A percentile compares a stretch with the other conserved stretches of the same genome.
These are phyloP conservation scores for Hylaeus anthracinus DNA, from an alignment of 1,140 invertebrate genomes.

Conservation along the genomic window DNA sequence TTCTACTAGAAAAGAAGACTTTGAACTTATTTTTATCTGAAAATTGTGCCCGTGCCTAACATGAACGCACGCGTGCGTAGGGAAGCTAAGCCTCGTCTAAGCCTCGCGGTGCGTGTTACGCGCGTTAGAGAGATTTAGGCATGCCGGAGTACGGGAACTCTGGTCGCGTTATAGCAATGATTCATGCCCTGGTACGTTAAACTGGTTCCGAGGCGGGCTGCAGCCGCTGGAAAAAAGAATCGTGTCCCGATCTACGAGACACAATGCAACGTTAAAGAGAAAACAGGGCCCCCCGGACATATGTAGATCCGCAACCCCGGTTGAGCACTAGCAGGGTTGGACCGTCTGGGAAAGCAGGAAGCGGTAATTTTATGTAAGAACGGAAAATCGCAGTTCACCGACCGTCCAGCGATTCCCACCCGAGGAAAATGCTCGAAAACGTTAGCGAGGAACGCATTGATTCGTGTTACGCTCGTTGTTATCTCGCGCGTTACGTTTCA, in stretches of 20 bases:
- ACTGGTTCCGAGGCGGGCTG: constrained; percentile 63
- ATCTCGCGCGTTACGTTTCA: constrained; percentile 6
- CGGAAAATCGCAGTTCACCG: background rate
- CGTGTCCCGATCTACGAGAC: constrained; percentile 53
- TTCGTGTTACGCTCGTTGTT: background rate
- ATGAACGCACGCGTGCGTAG: background rate
- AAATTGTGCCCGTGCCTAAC: too few species aligned
- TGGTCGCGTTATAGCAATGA: constrained; percentile 59
- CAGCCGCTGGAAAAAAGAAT: constrained; percentile 27
- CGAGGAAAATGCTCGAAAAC: background rate
- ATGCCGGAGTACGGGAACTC: constrained; percentile 32
- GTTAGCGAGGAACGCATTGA: background rate
- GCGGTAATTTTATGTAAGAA: constrained; percentile 15
- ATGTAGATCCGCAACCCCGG: constrained; percentile 15
- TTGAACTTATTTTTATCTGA: too few species aligned
- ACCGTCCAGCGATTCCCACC: background rate
- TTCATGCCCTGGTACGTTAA: constrained; percentile 68
- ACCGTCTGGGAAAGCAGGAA: constrained; percentile 26
- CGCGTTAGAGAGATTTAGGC: constrained; percentile 32
- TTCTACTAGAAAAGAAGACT: too few species aligned
- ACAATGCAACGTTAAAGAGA: constrained; percentile 58
- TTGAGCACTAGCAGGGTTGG: background rate
- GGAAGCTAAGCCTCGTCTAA: background rate
- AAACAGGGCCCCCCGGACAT: constrained; percentile 24
- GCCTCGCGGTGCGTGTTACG: background rate